A percentile compares a stretch with the other conserved stretches of the same genome.
Conservation (phyloP, 2,113 vertebrate genomes). For the Poecilia latipinna region DNA sequence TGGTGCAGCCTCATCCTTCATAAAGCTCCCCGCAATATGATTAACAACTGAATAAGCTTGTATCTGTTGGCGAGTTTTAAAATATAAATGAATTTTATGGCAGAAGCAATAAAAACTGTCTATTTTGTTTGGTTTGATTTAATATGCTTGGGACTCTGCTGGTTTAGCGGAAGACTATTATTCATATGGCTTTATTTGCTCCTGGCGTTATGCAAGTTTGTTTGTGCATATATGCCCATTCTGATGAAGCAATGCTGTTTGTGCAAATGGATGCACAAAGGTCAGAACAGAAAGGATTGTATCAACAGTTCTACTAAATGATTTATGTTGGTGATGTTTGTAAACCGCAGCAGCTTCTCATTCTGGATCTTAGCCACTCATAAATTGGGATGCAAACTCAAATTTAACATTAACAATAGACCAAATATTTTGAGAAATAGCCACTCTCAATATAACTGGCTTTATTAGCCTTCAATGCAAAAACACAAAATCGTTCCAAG, state of each 20-base stretch:
- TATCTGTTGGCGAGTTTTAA: conserved; percentile 28
- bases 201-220: conserved; percentile 3
- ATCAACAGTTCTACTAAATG: not conserved
- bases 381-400: not conserved
- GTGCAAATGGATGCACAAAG: not conserved
- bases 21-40: conserved; percentile 11
- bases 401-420: not conserved
- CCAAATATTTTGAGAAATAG: not conserved
- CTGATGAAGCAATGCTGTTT: not conserved
- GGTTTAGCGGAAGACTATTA: not conserved
- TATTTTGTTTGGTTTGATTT: conserved; percentile 34
- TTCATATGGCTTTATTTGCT: not conserved
- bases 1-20: not conserved
- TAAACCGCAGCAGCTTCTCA: not conserved
- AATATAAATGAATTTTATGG: conserved; percentile 22
- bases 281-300: not conserved
- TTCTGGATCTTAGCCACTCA: not conserved
- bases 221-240: not conserved
- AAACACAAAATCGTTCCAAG: no score
- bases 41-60: conserved; percentile 26
- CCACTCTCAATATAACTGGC: not conserved
- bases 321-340: no score
- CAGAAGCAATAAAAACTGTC: conserved; percentile 20
- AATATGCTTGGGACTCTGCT: not conserved
- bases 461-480: not conserved